Evolutionary conservation across 2,888 invertebrate genomes (phyloP), one percentile per base, ranked within the genome.

Genomic region (Harpalus rubripes): DNA sequence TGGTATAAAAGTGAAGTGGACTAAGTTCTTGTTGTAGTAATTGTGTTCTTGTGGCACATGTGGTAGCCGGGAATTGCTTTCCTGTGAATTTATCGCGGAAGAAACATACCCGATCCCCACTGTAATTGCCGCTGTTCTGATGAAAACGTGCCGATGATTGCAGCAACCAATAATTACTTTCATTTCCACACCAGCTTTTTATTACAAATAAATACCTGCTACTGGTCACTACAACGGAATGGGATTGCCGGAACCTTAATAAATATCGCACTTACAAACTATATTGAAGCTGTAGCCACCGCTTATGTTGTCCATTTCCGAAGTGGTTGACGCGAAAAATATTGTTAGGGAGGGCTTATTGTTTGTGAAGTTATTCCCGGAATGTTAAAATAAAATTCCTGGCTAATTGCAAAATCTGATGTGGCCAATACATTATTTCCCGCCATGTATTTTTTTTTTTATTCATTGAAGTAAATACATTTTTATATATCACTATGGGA

Each of bases 61-160:
- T 52, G 44, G 10, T 52, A 12, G 44, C 44, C 12, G 44, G 78
- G 78, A 63, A 81, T 81, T 81, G 81, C 41, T 81, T 81, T 81
- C 59, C 22, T 65, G 16, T 32, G 32, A 78, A 78, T 78, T 78
- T 78, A 78, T 78, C 78, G 78, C 78, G 22, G 15, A 78, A 58
- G 59, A 58, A 78, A 78, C 56, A 32, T 56, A 18, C 58, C 56
- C 78, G 56, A 78, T 58, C 16, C 58, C 26, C 78, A 16, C 22
- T 76, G 76, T 78, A 78, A 78, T 78, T 78, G 78, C 78, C 56
- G 32, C 56, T 78, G 78, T 78, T 78, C 59, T 78, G 78, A 78
- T 78, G 78, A 78, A 78, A 78, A 78, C 78, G 78, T 56, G 56
- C 58, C 78, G 78, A 78, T 78, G 78, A 78, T 78, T 78, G 78